Evolutionary conservation across 92 coral and sea anemone species (phyloP).

Genomic region (Montipora capitata): DNA sequence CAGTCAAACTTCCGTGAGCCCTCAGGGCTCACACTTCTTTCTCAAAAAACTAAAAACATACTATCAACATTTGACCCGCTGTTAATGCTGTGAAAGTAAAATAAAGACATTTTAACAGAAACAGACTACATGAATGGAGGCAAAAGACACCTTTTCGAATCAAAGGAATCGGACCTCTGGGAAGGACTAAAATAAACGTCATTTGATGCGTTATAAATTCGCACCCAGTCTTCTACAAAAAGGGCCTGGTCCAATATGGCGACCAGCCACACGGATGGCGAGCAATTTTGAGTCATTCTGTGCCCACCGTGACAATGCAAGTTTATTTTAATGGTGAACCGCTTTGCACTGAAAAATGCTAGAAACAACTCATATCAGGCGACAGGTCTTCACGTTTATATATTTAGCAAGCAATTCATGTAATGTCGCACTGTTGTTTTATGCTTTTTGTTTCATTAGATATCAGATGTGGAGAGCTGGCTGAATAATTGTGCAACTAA

Average conservation of each 20-base stretch:
- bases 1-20: constrained; percentile 23
- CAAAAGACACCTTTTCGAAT: constrained; percentile 25
- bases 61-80: constrained; percentile 24
- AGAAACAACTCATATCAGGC: too few relatives aligned
- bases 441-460: too few relatives aligned
- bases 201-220: neutral
- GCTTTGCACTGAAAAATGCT: too few relatives aligned
- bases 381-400: too few relatives aligned
- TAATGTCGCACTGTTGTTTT: too few relatives aligned
- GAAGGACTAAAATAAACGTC: neutral
- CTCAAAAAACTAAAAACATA: constrained; percentile 32
- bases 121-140: constrained; percentile 13
- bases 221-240: constrained; percentile 19
- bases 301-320: constrained; percentile 20
- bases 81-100: constrained; percentile 9
- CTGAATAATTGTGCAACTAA: too few relatives aligned
- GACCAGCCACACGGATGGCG: constrained; percentile 20
- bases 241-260: constrained; percentile 22
- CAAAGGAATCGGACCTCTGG: constrained; percentile 22
- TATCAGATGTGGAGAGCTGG: too few relatives aligned
- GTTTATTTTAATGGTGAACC: too few relatives aligned
- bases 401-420: too few relatives aligned
- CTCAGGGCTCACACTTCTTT: constrained; percentile 6
- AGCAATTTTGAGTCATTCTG: constrained; percentile 13
- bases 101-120: constrained; percentile 13